phyloP scores from a whole-genome alignment of 2,888 invertebrate genomes.

The Cyclophora albipunctata region DNA sequence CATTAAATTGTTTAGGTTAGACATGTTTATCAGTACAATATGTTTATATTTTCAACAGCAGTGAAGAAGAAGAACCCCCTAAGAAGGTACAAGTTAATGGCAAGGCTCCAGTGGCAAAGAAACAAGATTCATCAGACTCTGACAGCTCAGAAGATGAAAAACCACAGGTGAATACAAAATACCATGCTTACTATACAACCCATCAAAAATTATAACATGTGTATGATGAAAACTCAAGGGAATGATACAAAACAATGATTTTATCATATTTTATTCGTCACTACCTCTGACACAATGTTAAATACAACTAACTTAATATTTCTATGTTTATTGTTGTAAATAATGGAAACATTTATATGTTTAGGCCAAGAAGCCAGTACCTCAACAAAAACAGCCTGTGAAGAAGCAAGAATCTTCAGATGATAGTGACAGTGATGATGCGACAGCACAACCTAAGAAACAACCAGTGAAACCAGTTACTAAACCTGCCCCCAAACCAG shows the following conservation, averaged over 20 bases:
- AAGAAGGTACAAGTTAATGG: conserved; percentile 49
- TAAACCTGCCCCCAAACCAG: conserved; percentile 32
- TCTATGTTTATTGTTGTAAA: no score
- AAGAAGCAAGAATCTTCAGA: conserved; percentile 36
- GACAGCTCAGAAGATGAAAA: conserved; percentile 60
- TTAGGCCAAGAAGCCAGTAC: conserved; percentile 15
- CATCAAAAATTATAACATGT: not conserved
- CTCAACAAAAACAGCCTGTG: conserved; percentile 5
- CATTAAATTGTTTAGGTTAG: conserved; percentile 6
- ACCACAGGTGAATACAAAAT: conserved; percentile 16
- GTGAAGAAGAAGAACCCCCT: conserved; percentile 39
- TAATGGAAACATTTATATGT: not conserved
- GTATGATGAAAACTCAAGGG: conserved; percentile 9
- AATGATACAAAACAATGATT: conserved; percentile 20
- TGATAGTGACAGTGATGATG: conserved; percentile 34
- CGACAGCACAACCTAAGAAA: conserved; percentile 28
- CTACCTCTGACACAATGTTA: conserved; percentile 49
- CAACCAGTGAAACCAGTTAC: conserved; percentile 33
- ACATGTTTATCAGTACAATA: no score
- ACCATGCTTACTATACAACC: conserved; percentile 3
- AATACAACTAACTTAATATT: not conserved
- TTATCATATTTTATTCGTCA: conserved; percentile 43
- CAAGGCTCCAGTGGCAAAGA: conserved; percentile 40
- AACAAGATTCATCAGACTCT: conserved; percentile 53
- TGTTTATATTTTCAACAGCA: conserved; percentile 29